Conservation (phyloP, 2,797 vertebrate species). For the Mycteria americana region DNA sequence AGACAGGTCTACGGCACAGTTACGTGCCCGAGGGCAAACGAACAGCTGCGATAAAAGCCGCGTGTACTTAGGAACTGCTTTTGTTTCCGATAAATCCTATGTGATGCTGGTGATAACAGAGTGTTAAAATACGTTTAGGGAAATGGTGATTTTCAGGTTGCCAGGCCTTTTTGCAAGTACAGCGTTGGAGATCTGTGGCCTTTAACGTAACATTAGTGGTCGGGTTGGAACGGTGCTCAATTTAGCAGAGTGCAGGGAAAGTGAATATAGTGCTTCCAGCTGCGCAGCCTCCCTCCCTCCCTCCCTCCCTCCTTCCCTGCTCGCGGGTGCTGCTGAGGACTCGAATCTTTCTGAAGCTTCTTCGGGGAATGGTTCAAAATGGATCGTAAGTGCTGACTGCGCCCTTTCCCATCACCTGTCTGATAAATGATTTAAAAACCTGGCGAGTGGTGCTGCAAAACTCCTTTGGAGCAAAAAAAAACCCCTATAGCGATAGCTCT, state of each 20-base stretch:
- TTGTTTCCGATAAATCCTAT: fast-evolving
- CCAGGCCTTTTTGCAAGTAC: neutral
- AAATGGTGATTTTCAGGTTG: neutral
- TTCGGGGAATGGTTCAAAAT: neutral
- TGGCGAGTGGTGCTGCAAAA: neutral
- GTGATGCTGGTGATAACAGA: neutral
- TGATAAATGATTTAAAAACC: slow-evolving; percentile 3
- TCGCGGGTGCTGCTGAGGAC: neutral
- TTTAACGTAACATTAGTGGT: neutral
- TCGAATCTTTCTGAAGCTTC: neutral
- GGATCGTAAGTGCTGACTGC: neutral
- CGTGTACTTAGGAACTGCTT: neutral
- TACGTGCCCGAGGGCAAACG: neutral
- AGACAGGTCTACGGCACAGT: fast-evolving
- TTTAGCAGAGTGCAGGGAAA: neutral
- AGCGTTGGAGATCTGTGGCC: neutral
- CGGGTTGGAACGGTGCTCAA: neutral
- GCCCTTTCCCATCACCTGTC: neutral
- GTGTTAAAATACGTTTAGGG: neutral
- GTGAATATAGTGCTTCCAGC: neutral
- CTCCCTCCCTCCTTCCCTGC: neutral
- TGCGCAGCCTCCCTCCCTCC: fast-evolving
- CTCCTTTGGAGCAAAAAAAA: neutral
- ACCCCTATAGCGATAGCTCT: neutral
- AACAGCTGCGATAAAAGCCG: neutral